Conservation (phyloP, 1,140 invertebrate genomes). For the Aphidius ervi region DNA sequence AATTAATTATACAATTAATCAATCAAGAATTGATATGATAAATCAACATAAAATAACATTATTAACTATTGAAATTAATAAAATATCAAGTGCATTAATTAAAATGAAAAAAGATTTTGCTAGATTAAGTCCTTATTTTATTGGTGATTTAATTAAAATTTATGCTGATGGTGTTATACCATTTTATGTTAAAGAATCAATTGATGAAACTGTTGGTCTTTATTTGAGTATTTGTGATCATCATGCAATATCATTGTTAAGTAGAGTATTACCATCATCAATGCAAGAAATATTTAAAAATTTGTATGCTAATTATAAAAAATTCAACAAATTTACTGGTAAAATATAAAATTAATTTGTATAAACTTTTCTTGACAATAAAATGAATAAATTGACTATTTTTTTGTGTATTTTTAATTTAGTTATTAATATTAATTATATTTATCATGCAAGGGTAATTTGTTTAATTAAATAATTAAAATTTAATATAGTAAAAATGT, state of each 20-base stretch:
- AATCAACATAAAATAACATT: slow-evolving; percentile 27
- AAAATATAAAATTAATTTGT: slow-evolving; percentile 39
- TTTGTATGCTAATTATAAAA: slow-evolving; percentile 45
- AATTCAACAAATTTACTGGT: slow-evolving; percentile 49
- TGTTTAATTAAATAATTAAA: too few relatives aligned
- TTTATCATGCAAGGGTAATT: too few relatives aligned
- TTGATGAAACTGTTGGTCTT: slow-evolving; percentile 41
- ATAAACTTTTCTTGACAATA: not conserved
- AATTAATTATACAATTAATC: slow-evolving; percentile 25
- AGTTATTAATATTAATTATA: too few relatives aligned
- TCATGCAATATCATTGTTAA: slow-evolving; percentile 46
- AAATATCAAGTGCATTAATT: slow-evolving; percentile 9
- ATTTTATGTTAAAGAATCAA: slow-evolving; percentile 43
- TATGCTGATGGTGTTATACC: slow-evolving; percentile 41
- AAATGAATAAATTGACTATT: not conserved
- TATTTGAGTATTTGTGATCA: slow-evolving; percentile 49
- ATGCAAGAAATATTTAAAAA: slow-evolving; percentile 48
- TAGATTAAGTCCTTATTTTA: slow-evolving; percentile 18
- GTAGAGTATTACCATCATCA: slow-evolving; percentile 39
- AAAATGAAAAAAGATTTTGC: slow-evolving; percentile 16
- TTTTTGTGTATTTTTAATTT: not conserved
- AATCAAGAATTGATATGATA: slow-evolving; percentile 25
- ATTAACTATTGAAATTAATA: slow-evolving; percentile 23
- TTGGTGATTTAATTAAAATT: slow-evolving; percentile 40
- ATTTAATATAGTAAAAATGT: too few relatives aligned